phyloP scores from a whole-genome alignment of 2,888 invertebrate species.

The Lypha dubia region DNA sequence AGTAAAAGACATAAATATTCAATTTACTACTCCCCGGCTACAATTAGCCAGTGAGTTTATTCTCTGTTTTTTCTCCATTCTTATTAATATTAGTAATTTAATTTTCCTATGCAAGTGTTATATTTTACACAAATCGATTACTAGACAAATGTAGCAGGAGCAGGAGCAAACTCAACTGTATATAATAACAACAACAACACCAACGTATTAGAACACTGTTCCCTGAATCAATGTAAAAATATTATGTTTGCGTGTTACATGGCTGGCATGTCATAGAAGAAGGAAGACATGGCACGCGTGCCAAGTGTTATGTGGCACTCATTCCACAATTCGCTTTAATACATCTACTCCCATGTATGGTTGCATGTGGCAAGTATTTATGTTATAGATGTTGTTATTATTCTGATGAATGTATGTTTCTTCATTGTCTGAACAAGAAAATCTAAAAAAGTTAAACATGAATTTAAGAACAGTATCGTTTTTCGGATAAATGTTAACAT shows the following conservation, averaged over 20 bases:
- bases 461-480: slow-evolving; percentile 52
- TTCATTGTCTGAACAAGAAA: slow-evolving; percentile 38
- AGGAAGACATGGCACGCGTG: slow-evolving; percentile 64
- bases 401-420: slow-evolving; percentile 58
- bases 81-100: slow-evolving; percentile 49
- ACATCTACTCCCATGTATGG: slow-evolving; percentile 1
- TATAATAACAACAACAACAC: slow-evolving; percentile 25
- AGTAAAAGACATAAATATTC: slow-evolving; percentile 17
- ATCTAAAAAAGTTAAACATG: slow-evolving; percentile 39
- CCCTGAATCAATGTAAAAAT: slow-evolving; percentile 49
- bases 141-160: slow-evolving; percentile 46
- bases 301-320: slow-evolving; percentile 62
- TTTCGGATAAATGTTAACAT: slow-evolving; percentile 57
- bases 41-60: slow-evolving; percentile 14
- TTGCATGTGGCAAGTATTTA: slow-evolving; percentile 61
- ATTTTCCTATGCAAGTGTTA: slow-evolving; percentile 62
- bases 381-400: slow-evolving; percentile 50
- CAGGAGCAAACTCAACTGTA: slow-evolving; percentile 30
- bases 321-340: neutral
- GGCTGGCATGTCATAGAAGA: slow-evolving; percentile 65
- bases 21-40: slow-evolving; percentile 29
- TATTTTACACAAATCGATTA: slow-evolving; percentile 70
- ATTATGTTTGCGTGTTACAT: slow-evolving; percentile 68
- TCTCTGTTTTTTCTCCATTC: neutral
- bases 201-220: neutral